phyloP scores from a whole-genome alignment of 1,140 invertebrate species.

The Drosophila bipectinata region DNA sequence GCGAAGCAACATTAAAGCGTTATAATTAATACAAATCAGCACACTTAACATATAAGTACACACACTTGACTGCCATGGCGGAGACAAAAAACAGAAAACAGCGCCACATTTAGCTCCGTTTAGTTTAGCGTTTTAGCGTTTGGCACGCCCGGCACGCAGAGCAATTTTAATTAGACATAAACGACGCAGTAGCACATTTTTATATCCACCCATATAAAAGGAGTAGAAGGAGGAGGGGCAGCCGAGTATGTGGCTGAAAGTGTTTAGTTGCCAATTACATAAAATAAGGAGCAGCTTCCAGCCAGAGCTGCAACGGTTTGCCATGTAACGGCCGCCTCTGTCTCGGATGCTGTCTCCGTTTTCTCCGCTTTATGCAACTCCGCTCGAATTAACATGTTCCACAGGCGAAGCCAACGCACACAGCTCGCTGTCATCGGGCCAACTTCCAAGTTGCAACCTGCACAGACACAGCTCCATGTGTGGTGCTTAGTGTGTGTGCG shows the following conservation, averaged over 20 bases:
- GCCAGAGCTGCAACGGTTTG: conserved; percentile 46
- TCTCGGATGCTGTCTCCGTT: conserved; percentile 31
- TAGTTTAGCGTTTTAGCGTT: conserved; percentile 36
- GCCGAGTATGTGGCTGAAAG: conserved; percentile 52
- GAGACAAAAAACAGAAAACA: conserved; percentile 9
- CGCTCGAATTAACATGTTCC: conserved; percentile 77
- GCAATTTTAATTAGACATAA: conserved; percentile 81
- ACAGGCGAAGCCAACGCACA: conserved; percentile 69
- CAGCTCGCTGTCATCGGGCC: conserved; percentile 70
- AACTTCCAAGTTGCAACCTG: conserved; percentile 17
- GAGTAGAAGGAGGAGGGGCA: not conserved
- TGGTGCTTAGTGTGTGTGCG: conserved; percentile 2
- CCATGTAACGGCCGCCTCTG: conserved; percentile 57
- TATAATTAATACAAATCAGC: conserved; percentile 76
- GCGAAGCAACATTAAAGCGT: conserved; percentile 58
- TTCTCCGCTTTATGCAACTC: conserved; percentile 69
- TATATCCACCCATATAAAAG: too few species aligned
- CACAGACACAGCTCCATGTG: not conserved
- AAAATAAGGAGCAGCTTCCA: conserved; percentile 74
- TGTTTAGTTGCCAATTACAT: conserved; percentile 80
- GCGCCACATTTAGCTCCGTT: conserved; percentile 14
- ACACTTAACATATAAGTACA: conserved; percentile 65
- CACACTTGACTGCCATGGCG: conserved; percentile 1
- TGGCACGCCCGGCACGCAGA: conserved; percentile 66
- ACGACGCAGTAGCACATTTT: conserved; percentile 55